Base-by-base conservation (phyloP, 2,888 invertebrate species). In the Zygogramma bicolorata region DNA sequence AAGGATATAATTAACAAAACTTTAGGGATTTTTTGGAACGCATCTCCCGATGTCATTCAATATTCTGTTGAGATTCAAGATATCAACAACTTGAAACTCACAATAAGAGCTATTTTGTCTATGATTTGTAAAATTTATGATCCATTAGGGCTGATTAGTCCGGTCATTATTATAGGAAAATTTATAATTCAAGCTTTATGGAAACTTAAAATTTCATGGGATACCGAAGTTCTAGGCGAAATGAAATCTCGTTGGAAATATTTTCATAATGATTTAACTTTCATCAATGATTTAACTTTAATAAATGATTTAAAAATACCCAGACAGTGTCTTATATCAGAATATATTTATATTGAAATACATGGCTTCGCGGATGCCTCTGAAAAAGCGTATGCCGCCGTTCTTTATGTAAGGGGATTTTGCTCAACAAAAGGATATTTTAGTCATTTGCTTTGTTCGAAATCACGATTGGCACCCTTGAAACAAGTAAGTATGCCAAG, bases 131-230 rank as follows among this genome's bases (percentile, higher is more conserved):
- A 75, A 62, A 61, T 73, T n/a, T 75, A 31, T 53, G 75, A 75
- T 22, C 72, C 75, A 10, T 22, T 72, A 29, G 72, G 72, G 0
- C 57, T 74, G 8, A 31, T 74, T 8, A 49, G 59, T 61, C 72
- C 72, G 5, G 49, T 70, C 15, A 42, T 70, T 15, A 59, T 75
- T n/a, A 58, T 61, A 20, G 34, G 61, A 3, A 75, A 72, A 68
- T 57, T 73, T 10, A 42, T 75, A 2, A 70, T 75, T 25, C 72
- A 75, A 66, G 31, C 59, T 18, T 42, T 73, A n/a, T 75, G 75
- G 73, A 59, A 67, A 62, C 15, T 75, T n/a, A 63, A 67, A 34
- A 25, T 63, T 20, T 58, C 40, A 15, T 76, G 74, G 70, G 74
- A 76, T 46, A 60, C 65, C 0, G 53, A 65, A 18, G 53, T 74